Conservation (phyloP, 2,888 invertebrate species). For the Drosophila meridiana region DNA sequence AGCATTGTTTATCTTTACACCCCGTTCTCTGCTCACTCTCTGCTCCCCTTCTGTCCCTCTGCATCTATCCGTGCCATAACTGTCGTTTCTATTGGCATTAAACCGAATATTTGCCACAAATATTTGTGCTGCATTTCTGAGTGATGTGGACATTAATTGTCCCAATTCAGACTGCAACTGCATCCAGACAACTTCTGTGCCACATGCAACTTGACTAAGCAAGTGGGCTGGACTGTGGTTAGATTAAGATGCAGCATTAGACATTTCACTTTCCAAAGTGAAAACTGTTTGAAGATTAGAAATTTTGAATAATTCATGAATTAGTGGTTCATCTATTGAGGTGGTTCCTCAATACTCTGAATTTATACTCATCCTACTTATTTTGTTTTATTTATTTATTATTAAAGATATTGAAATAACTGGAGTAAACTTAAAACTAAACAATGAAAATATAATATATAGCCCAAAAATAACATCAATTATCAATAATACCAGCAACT, state of each 20-base stretch:
- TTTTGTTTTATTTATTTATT: too few species aligned
- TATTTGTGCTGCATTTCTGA: constrained; percentile 43
- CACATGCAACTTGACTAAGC: constrained; percentile 24
- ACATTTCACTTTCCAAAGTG: constrained; percentile 4
- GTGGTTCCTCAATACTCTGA: not conserved
- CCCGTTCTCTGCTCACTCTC: too few species aligned
- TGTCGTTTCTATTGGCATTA: constrained; percentile 24
- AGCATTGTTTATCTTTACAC: constrained; percentile 58
- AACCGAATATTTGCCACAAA: constrained; percentile 38
- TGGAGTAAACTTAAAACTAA: too few species aligned
- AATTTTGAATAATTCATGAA: constrained; percentile 14
- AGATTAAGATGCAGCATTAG: constrained; percentile 18
- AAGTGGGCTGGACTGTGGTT: constrained; percentile 7
- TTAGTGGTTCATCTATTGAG: not conserved
- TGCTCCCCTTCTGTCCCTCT: not conserved
- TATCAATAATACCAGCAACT: too few species aligned
- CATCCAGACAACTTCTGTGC: constrained; percentile 4
- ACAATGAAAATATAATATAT: too few species aligned
- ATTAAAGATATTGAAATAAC: too few species aligned
- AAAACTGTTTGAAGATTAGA: constrained; percentile 16
- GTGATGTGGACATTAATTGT: constrained; percentile 50
- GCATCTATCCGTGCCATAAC: constrained; percentile 7
- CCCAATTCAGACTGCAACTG: constrained; percentile 28
- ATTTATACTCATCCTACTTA: too few species aligned
- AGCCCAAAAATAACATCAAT: too few species aligned